Evolutionary conservation across 2,113 vertebrate species (phyloP), one percentile per base, ranked within the genome.

Genomic region (Donacobius atricapilla): DNA sequence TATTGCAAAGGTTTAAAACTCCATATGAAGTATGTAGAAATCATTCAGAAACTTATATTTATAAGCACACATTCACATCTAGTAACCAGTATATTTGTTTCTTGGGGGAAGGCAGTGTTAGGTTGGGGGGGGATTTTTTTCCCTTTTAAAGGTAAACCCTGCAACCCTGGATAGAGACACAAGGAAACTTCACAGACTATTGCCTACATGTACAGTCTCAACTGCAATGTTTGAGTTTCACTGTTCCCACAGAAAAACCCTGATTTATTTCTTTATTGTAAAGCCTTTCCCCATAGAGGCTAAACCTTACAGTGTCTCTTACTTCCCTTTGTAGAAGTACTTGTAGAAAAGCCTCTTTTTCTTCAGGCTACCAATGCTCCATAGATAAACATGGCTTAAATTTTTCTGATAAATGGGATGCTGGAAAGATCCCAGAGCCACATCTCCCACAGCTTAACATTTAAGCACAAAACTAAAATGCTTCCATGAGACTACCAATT

Each of bases 401-500:
- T 86, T 94, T 95, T 94, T 90, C 71, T 95, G 92, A 95, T 94
- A 93, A 94, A 93, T 18, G 40, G 37, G 44, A 92, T 51, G 50
- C 25, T 94, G 47, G 79, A 82, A 45, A 28, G 28, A 61, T 73
- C 48, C 63, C 84, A 27, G 25, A 48, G 77, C 85, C 83, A 64
- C 63, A 83, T 61, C 69, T 94, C 82, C 72, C 65, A 96, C 47
- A 68, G 64, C 27, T 81, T 65, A 91, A 91, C 57, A 80, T 72
- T 87, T 71, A 75, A 93, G 61, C 14, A 42, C 81, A 93, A 71
- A 94, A 94, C 69, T 95, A 48, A 83, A 76, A 95, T 79, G 81
- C 79, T 93, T 97, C 76, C 69, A 61, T 58, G 65, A 89, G 50
- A 73, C 95, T 80, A 80, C 28, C 37, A 96, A 79, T 57, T 85